These are phyloP conservation scores for Cryptus viduatorius DNA, from an alignment of 2,888 invertebrate species.

Conservation along the genomic window DNA sequence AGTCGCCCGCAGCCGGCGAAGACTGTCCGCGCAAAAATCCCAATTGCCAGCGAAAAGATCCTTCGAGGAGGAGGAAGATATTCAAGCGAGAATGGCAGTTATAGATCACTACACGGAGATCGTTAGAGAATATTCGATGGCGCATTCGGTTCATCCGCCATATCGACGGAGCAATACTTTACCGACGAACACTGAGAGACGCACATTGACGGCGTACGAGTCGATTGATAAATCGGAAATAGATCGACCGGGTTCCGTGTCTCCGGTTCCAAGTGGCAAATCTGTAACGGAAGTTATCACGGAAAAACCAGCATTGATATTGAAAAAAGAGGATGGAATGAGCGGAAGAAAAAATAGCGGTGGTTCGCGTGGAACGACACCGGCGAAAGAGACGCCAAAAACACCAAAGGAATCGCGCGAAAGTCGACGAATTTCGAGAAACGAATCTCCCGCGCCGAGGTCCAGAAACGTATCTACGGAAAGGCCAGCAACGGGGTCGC, in stretches of 20 bases:
- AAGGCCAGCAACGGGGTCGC: constrained; percentile 67
- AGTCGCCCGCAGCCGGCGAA: constrained; percentile 81
- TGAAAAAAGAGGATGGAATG: constrained; percentile 62
- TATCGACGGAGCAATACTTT: constrained; percentile 69
- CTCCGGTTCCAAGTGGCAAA: constrained; percentile 57
- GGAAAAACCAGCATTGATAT: constrained; percentile 43
- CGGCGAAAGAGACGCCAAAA: constrained; percentile 53
- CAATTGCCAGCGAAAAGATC: constrained; percentile 70
- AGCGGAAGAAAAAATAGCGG: constrained; percentile 62
- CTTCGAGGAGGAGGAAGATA: constrained; percentile 78
- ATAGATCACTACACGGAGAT: constrained; percentile 93
- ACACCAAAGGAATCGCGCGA: constrained; percentile 63
- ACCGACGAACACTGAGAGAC: constrained; percentile 37
- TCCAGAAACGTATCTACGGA: constrained; percentile 76
- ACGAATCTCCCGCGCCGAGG: constrained; percentile 75
- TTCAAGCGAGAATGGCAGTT: constrained; percentile 84
- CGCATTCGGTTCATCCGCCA: constrained; percentile 61
- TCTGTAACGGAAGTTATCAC: constrained; percentile 47
- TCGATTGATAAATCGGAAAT: constrained; percentile 55
- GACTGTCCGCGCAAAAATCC: constrained; percentile 78
- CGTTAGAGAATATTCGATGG: constrained; percentile 89
- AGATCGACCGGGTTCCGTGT: constrained; percentile 57
- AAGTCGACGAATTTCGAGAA: constrained; percentile 75
- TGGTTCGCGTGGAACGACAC: constrained; percentile 53
- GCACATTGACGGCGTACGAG: constrained; percentile 78